Base-by-base conservation (phyloP, 2,888 invertebrate species). In the Chymomyza procnemis region DNA sequence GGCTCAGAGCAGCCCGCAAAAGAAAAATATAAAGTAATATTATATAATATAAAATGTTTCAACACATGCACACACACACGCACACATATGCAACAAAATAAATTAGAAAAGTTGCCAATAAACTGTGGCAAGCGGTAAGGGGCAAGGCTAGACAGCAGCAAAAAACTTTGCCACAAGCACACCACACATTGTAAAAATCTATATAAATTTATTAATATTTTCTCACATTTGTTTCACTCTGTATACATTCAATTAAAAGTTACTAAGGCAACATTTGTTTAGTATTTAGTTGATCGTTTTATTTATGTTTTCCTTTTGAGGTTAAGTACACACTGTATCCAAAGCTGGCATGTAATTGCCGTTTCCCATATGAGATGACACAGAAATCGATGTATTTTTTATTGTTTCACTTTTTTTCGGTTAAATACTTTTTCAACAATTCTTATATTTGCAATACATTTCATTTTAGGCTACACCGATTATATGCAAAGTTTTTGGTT, bases 191-290 rank as follows among this genome's bases (percentile, higher is more conserved):
- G 12, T 9, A 6, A 67, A 72, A 74, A 75, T 71, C 69, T 74
- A 78, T 83, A 76, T 34, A 69, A 79, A 83, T 84, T 79, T 84
- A 83, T 83, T 85, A 81, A 79, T 79, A 79, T 79, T 73, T 82
- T 71, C 66, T 12, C 8, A 21, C 21, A 21, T 54, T 8, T 18
- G 34, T 48, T 46, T 61, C 34, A 8, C 21, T 18, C 62, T 70
- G 68, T 76, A 69, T 75, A 76, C 67, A 81, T 82, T 83, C 82
- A 83, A 83, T 83, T 83, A 86, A 83, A 83, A 81, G 78, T 81
- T 82, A 67, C 50, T 73, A 67, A 34, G 67, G 67, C 71, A 77
- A 79, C 80, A 84, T 79, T 83, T 83, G 76, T 69, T 77, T 76
- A 66, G 63, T 69, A 86, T 77, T 80, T 80, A 79, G 52, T 68